phyloP scores from a whole-genome alignment of 2,797 vertebrate species.

The Semaprochilodus insignis region DNA sequence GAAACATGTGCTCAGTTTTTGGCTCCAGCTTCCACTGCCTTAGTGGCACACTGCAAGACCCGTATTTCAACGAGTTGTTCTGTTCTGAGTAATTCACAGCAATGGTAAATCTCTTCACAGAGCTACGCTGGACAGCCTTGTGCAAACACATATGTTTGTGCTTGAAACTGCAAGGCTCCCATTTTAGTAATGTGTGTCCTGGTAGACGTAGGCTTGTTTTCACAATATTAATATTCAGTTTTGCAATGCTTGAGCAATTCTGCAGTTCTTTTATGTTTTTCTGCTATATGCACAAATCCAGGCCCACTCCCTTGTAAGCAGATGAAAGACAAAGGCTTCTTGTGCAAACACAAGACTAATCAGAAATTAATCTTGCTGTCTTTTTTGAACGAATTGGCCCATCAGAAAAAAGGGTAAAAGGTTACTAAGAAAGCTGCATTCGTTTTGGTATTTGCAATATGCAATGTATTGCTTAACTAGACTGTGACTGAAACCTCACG shows the following conservation, averaged over 20 bases:
- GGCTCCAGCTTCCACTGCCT: background rate
- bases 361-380: background rate
- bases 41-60: background rate
- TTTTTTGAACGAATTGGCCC: background rate
- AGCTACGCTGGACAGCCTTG: background rate
- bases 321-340: background rate
- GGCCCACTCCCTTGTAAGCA: background rate
- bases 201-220: conserved; percentile 3
- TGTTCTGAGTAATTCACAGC: conserved; percentile 12
- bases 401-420: no score
- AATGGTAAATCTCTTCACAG: conserved; percentile 2
- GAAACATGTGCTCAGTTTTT: background rate
- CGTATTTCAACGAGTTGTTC: background rate
- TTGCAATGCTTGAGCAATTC: conserved; percentile 22
- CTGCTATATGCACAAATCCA: conserved; percentile 6
- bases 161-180: conserved; percentile 17
- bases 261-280: background rate
- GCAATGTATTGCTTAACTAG: no score
- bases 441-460: no score
- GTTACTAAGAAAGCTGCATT: no score
- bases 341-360: conserved; percentile 3
- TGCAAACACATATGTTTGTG: conserved; percentile 28
- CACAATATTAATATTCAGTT: background rate
- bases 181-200: conserved; percentile 23
- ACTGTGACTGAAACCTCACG: no score